Percentiles rank a stretch among this genome's conserved stretches.
phyloP scores from a whole-genome alignment of 35 echinoderm and acorn worm genomes.

The Amphiura filiformis region DNA sequence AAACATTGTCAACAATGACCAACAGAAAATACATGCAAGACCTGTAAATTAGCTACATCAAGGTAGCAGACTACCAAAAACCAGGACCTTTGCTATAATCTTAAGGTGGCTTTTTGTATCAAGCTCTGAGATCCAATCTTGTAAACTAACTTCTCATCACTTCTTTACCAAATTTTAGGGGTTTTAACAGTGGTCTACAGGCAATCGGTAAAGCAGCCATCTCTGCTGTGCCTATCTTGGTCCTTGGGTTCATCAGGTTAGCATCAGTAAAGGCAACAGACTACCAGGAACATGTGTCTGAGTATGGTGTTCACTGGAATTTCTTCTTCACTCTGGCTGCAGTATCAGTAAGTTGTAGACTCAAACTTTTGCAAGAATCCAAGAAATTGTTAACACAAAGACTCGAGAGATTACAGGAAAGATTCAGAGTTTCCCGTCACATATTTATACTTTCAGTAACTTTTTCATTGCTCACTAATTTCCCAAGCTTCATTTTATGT shows the following conservation, averaged over 20 bases:
- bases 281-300: slow-evolving; percentile 91
- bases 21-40: too few relatives aligned
- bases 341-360: slow-evolving; percentile 61
- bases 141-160: too few relatives aligned
- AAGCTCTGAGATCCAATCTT: too few relatives aligned
- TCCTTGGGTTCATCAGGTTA: slow-evolving; percentile 60
- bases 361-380: neutral
- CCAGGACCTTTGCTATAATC: too few relatives aligned
- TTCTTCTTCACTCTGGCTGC: slow-evolving; percentile 94
- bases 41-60: too few relatives aligned
- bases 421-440: neutral
- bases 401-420: neutral
- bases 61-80: too few relatives aligned
- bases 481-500: too few relatives aligned
- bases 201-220: slow-evolving; percentile 20
- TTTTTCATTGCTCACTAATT: too few relatives aligned
- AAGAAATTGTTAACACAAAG: neutral
- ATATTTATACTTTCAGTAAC: neutral
- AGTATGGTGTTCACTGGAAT: slow-evolving; percentile 98
- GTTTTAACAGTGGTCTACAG: neutral
- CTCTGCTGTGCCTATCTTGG: slow-evolving; percentile 57
- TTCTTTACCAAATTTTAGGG: too few relatives aligned
- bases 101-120: too few relatives aligned
- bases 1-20: too few relatives aligned
- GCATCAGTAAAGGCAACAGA: slow-evolving; percentile 59